A percentile compares a stretch with the other conserved stretches of the same genome.
Conservation (phyloP, 1,140 invertebrate genomes). For the Drosophila guanche region DNA sequence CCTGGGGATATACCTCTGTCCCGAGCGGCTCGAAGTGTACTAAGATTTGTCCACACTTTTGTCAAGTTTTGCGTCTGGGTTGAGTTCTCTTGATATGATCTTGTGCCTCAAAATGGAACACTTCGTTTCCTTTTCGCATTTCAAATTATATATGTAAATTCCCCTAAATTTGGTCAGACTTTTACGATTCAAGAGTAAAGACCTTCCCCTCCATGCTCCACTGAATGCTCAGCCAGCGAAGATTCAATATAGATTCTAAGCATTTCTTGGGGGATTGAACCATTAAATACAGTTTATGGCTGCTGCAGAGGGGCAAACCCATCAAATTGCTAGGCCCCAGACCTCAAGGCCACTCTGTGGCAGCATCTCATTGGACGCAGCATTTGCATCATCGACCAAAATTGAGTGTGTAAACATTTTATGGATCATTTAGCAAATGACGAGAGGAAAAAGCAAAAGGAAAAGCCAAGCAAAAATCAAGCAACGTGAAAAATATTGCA, state of each 20-base stretch:
- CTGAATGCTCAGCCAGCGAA: conserved; percentile 8
- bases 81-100: no score
- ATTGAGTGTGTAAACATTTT: conserved; percentile 46
- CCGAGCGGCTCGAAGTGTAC: no score
- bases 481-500: conserved; percentile 49
- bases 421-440: conserved; percentile 66
- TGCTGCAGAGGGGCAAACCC: not conserved
- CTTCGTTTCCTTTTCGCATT: no score
- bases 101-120: no score
- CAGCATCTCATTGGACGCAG: no score
- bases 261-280: conserved; percentile 14
- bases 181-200: no score
- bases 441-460: conserved; percentile 15
- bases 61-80: no score
- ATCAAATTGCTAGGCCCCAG: not conserved
- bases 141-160: no score
- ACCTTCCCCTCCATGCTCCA: not conserved
- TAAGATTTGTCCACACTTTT: no score
- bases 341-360: conserved; percentile 20
- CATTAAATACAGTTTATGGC: conserved; percentile 13
- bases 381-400: conserved; percentile 14
- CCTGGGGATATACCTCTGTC: no score
- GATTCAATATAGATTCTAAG: not conserved
- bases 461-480: conserved; percentile 20
- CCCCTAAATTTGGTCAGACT: no score